Evolutionary conservation across 2,888 invertebrate genomes (phyloP).

Genomic region (Xylocampa areola): DNA sequence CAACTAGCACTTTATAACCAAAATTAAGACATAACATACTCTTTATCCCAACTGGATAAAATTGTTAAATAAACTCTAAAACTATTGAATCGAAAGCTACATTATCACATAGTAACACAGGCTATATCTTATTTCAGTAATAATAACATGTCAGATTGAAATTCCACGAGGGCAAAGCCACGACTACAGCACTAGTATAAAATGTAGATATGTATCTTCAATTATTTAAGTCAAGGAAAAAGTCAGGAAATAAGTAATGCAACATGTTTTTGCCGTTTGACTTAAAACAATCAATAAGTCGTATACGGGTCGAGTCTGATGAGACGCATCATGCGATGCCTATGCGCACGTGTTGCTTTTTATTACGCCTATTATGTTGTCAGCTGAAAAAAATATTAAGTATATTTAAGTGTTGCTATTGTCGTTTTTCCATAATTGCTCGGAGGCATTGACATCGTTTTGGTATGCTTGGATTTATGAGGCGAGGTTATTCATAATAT

Average conservation of each 20-base stretch:
- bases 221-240: constrained; percentile 27
- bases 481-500: neutral
- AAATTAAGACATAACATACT: too few relatives aligned
- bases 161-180: too few relatives aligned
- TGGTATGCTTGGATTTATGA: constrained; percentile 17
- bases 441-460: constrained; percentile 62
- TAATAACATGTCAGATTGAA: too few relatives aligned
- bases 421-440: constrained; percentile 64
- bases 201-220: constrained; percentile 39
- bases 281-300: constrained; percentile 74
- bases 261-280: constrained; percentile 58
- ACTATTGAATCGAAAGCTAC: too few relatives aligned
- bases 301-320: constrained; percentile 68
- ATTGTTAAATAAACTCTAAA: too few relatives aligned
- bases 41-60: too few relatives aligned
- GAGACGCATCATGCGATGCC: constrained; percentile 77
- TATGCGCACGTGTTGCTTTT: constrained; percentile 77
- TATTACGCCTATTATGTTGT: constrained; percentile 78
- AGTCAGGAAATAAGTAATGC: constrained; percentile 48
- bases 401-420: constrained; percentile 71
- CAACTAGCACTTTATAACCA: too few relatives aligned
- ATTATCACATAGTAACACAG: too few relatives aligned
- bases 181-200: too few relatives aligned
- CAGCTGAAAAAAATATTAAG: constrained; percentile 73
- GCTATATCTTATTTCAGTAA: too few relatives aligned